Base-by-base conservation (phyloP, 2,797 vertebrate genomes). In the Coregonus suidteri region DNA sequence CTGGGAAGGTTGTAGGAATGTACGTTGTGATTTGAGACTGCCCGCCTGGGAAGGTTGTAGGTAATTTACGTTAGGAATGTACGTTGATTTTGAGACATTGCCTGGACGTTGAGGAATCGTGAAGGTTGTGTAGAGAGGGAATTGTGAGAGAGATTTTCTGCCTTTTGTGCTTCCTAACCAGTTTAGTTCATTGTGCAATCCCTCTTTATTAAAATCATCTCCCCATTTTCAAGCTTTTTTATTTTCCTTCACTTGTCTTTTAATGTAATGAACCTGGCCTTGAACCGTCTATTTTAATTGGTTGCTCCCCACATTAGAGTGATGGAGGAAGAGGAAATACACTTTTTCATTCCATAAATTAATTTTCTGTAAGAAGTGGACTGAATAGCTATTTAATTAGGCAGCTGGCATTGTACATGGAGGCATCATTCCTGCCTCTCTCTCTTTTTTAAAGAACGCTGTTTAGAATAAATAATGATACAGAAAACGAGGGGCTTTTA, bases 321-420 rank as follows among this genome's bases (percentile, higher is more conserved):
- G 37, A 53, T 25, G 76, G 68, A 20, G 15, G 37, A 37, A 70
- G 73, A 56, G n/a, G 67, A 76, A 85, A 54, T 30, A 37, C 69
- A 86, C 82, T 83, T 81, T 81, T 34, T 34, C 78, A 88, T 91
- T 89, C 79, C 82, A 88, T 93, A 87, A 92, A 93, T 92, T 85
- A 82, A 85, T 93, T 92, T 91, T 90, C 80, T 85, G 81, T 71
- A 81, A 88, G 84, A 83, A 85, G 25, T 25, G 25, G 25, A 25
- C 25, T 25, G 25, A 25, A 25, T 86, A 83, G 90, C 85, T 81
- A 79, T 93, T 91, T 91, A 89, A 86, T 84, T 87, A 93, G 90
- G 84, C 90, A 85, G 87, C 84, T 76, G 74, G 84, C 90, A 90
- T 91, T 91, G 86, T 92, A 80, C 79, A 52, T 0, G 6, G 77